phyloP scores from a whole-genome alignment of 2,113 vertebrate genomes.

The Acinonyx jubatus region DNA sequence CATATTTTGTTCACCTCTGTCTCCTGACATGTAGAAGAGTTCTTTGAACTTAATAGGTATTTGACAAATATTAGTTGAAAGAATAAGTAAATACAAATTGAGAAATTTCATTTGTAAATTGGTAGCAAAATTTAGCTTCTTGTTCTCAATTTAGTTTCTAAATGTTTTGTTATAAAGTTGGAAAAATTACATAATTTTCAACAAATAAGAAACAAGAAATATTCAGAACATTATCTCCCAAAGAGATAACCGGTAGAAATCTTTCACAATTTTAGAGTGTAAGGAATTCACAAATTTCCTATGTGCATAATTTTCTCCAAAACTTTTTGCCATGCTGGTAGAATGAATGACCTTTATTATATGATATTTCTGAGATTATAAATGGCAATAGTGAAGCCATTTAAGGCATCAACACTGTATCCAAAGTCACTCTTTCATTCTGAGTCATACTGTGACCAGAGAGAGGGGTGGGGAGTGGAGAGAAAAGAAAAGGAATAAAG shows the following conservation, averaged over 20 bases:
- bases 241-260: background rate
- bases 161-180: background rate
- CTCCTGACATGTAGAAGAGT: background rate
- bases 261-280: background rate
- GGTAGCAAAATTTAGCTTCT: background rate
- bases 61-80: background rate
- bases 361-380: constrained; percentile 56
- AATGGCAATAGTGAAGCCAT: constrained; percentile 47
- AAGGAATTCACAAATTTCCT: constrained; percentile 29
- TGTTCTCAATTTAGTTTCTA: background rate
- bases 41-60: background rate
- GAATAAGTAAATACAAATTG: background rate
- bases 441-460: constrained; percentile 60
- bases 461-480: background rate
- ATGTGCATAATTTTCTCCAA: background rate
- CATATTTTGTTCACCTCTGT: background rate
- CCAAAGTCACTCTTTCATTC: background rate
- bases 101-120: constrained; percentile 24
- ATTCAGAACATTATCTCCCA: background rate
- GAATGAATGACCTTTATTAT: constrained; percentile 62
- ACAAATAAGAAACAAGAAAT: background rate
- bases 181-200: background rate
- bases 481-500: background rate
- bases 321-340: constrained; percentile 45
- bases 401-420: background rate